Evolutionary conservation across 2,797 vertebrate genomes (phyloP), one percentile per base, ranked within the genome.

Genomic region (Gambusia yucatana): DNA sequence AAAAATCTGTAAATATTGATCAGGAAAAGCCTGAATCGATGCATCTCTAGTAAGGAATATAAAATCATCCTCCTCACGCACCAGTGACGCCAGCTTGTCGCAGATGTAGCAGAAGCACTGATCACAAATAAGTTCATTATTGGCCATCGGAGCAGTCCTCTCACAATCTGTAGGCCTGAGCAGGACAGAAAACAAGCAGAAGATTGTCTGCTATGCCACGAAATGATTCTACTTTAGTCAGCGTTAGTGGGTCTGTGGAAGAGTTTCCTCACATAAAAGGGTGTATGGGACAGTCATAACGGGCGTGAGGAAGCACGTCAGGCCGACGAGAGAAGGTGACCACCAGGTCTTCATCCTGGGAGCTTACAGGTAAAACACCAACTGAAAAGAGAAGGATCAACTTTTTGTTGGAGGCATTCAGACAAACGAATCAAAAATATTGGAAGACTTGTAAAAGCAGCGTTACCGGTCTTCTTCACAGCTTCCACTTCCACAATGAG

Each of bases 21-120:
- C 22, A 52, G 22, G 22, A 25, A 52, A 25, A 52, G 8, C 22
- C 7, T 25, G 25, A 57, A 57, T 63, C 0, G 2, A 30, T 33
- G 59, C 59, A 22, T 39, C 33, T 36, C 33, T 20, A 20, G 61
- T 33, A 63, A 33, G 13, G 28, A 30, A 63, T 16, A 36, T 33
- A 63, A 63, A 63, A 30, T 17, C 36, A 4, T 22, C 8, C 41
- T 67, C n/a, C 20, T 44, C 33, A 87, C 91, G 1, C 85, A 97
- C 97, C 93, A 83, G 84, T 0, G 95, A 95, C 1, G 96, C 96
- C 9, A 87, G 90, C 2, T 96, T 96, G 88, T 97, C 97, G 33
- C 97, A 98, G 82, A 97, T 76, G 70, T 97, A 98, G 87, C 97
- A 98, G 91, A 96, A 98, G 86, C 97, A 98, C 89, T 97, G 95